These are phyloP conservation scores for Cheilosia soror DNA, from an alignment of 2,888 invertebrate genomes.

Conservation along the genomic window DNA sequence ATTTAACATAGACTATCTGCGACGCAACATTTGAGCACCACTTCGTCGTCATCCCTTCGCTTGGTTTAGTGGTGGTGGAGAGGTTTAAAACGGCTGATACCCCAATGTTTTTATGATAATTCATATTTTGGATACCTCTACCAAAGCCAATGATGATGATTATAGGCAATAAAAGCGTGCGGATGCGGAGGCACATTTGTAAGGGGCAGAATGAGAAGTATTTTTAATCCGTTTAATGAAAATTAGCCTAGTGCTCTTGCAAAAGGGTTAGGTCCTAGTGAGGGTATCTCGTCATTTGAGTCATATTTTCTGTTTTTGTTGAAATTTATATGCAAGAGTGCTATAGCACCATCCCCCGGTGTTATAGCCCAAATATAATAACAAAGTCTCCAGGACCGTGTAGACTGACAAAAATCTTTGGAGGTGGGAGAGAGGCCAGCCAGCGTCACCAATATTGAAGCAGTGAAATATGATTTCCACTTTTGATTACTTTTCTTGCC, in stretches of 20 bases:
- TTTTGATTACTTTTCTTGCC: slow-evolving; percentile 46
- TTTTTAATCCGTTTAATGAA: slow-evolving; percentile 83
- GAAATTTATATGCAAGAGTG: slow-evolving; percentile 33
- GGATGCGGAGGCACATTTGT: slow-evolving; percentile 50
- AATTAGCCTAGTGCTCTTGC: slow-evolving; percentile 79
- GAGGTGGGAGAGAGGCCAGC: slow-evolving; percentile 3
- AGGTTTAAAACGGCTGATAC: slow-evolving; percentile 54
- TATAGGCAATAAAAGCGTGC: slow-evolving; percentile 67
- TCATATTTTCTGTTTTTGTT: slow-evolving; percentile 46
- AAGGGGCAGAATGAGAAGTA: slow-evolving; percentile 17
- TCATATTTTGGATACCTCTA: slow-evolving; percentile 66
- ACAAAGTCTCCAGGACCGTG: slow-evolving; percentile 15
- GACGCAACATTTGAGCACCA: slow-evolving; percentile 58
- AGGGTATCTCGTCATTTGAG: slow-evolving; percentile 40
- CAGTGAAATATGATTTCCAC: slow-evolving; percentile 55
- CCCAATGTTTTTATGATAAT: slow-evolving; percentile 70
- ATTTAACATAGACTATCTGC: slow-evolving; percentile 69
- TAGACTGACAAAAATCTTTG: slow-evolving; percentile 30
- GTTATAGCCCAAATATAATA: slow-evolving; percentile 28
- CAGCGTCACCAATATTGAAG: slow-evolving; percentile 51
- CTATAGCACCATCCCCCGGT: slow-evolving; percentile 1
- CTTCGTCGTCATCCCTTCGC: slow-evolving; percentile 20
- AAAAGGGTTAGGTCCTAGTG: slow-evolving; percentile 17
- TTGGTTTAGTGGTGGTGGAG: neutral
- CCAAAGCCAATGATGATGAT: slow-evolving; percentile 64